These are phyloP conservation scores for Argya squamiceps DNA, from an alignment of 2,797 vertebrate genomes.

Conservation along the genomic window DNA sequence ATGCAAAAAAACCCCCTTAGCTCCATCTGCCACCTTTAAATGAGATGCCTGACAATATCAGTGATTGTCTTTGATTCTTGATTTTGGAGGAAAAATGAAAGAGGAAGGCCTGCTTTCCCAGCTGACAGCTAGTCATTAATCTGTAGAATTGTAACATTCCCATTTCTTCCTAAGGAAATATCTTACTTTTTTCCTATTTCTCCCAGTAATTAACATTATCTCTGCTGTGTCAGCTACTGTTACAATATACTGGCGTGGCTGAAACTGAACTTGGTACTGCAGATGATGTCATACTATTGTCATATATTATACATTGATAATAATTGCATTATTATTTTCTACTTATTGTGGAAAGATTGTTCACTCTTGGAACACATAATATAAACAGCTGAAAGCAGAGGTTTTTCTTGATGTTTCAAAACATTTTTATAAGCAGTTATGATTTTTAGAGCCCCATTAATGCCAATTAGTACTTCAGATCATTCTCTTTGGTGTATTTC, in stretches of 20 bases:
- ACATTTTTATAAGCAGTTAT: not conserved
- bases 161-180: not conserved
- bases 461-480: not conserved
- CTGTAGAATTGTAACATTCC: not conserved
- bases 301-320: not conserved
- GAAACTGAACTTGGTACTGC: not conserved
- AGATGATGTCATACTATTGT: not conserved
- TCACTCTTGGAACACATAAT: not conserved
- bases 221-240: not conserved
- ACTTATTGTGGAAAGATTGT: not conserved
- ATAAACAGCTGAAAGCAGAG: not conserved
- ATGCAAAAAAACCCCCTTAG: not conserved
- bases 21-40: not conserved
- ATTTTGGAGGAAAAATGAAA: not conserved
- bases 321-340: not conserved
- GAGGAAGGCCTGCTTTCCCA: not conserved
- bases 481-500: not conserved
- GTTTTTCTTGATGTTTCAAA: not conserved
- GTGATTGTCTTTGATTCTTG: not conserved
- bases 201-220: not conserved
- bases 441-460: not conserved
- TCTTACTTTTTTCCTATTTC: not conserved
- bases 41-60: not conserved
- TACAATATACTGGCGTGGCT: not conserved
- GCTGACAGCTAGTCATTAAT: not conserved